A percentile compares a stretch with the other conserved stretches of the same genome.
Evolutionary conservation across 2,113 vertebrate species (phyloP).

Genomic region (Anser brachyrhynchus): DNA sequence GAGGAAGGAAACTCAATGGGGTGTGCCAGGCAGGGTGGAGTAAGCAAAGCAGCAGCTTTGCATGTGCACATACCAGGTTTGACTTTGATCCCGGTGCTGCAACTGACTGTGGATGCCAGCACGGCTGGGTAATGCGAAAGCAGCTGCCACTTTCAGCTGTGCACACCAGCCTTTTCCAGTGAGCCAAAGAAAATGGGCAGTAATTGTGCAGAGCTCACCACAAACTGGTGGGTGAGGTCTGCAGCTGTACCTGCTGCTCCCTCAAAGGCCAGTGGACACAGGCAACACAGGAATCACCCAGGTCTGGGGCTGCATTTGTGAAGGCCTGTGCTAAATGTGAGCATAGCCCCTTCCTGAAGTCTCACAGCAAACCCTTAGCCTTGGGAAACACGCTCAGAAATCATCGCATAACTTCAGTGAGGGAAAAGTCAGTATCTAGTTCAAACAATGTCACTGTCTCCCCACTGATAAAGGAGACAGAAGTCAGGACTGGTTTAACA

Average conservation of each 20-base stretch:
- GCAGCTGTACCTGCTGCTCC: background rate
- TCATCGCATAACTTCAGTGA: background rate
- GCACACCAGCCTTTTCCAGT: background rate
- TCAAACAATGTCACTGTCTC: conserved; percentile 49
- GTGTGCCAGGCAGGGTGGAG: background rate
- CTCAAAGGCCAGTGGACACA: background rate
- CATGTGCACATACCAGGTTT: background rate
- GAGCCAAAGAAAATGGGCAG: background rate
- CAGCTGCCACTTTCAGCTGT: background rate
- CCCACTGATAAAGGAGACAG: conserved; percentile 21
- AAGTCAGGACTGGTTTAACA: conserved; percentile 49
- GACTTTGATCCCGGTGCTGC: background rate
- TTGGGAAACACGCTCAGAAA: background rate
- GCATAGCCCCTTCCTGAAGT: background rate
- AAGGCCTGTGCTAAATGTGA: background rate
- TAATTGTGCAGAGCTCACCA: background rate
- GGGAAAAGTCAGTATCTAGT: background rate
- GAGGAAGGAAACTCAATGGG: background rate
- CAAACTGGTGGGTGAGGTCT: background rate
- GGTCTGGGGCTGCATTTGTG: background rate
- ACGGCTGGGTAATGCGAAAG: accelerated
- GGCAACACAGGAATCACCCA: background rate
- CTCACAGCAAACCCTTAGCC: background rate
- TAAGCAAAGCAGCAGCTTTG: background rate
- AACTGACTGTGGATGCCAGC: background rate